A percentile compares a stretch with the other conserved stretches of the same genome.
These are phyloP conservation scores for Lasioglossum baleicum DNA, from an alignment of 1,140 invertebrate genomes.

Conservation along the genomic window DNA sequence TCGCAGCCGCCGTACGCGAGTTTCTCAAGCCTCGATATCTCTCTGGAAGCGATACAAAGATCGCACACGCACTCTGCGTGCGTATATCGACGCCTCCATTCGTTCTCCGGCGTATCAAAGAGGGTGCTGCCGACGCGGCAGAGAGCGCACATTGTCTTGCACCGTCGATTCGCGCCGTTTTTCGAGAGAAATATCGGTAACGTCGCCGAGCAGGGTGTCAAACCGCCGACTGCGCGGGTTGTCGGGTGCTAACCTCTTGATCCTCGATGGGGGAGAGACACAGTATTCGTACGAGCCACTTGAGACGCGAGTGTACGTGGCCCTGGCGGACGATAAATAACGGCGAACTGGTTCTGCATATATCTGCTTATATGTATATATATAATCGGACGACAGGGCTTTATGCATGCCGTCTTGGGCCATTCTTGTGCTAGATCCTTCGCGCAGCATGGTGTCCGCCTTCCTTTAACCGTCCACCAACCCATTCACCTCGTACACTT, in stretches of 20 bases:
- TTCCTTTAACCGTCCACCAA: background rate
- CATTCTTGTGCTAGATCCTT: conserved; percentile 18
- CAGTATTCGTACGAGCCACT: conserved; percentile 29
- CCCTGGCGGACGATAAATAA: conserved; percentile 54
- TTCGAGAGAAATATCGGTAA: conserved; percentile 52
- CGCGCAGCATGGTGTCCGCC: conserved; percentile 21
- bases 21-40: background rate
- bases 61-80: conserved; percentile 2
- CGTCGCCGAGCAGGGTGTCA: conserved; percentile 11
- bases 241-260: conserved; percentile 52
- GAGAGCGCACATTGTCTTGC: conserved; percentile 39
- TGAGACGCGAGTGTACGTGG: conserved; percentile 35
- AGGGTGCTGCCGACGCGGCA: background rate
- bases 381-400: conserved; percentile 29
- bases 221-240: conserved; percentile 44
- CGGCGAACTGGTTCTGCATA: conserved; percentile 44
- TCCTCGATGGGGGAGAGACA: conserved; percentile 32
- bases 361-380: conserved; percentile 32
- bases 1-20: background rate
- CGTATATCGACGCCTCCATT: conserved; percentile 6
- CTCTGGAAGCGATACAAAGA: background rate
- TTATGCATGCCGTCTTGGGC: conserved; percentile 18
- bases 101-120: background rate
- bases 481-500: too few species aligned
- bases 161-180: conserved; percentile 35